These are phyloP conservation scores for Epizoanthus fatuus DNA, from an alignment of 92 coral and sea anemone species.

Conservation along the genomic window DNA sequence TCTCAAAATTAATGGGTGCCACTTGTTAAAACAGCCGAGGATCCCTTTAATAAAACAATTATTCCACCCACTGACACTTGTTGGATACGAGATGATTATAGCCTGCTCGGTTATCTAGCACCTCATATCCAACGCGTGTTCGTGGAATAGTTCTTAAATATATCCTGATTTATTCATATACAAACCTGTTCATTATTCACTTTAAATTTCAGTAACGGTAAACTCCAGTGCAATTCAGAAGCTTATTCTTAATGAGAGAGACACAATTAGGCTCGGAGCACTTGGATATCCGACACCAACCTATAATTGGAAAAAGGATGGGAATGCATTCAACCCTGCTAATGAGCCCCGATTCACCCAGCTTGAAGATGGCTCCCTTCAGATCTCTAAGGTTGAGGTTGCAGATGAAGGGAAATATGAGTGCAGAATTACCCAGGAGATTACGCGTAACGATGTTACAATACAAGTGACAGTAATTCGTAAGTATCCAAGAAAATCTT, in stretches of 20 bases:
- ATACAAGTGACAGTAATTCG: conserved; percentile 24
- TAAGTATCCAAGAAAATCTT: conserved; percentile 1
- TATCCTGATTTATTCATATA: no score
- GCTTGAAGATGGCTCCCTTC: conserved; percentile 28
- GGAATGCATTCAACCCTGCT: not conserved
- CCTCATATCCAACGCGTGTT: no score
- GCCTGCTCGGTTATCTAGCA: no score
- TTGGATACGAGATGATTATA: no score
- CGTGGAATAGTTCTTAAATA: no score
- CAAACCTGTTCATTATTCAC: no score
- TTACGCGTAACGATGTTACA: not conserved
- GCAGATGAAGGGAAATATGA: conserved; percentile 40
- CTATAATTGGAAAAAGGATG: conserved; percentile 31
- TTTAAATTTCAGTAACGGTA: not conserved
- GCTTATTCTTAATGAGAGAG: conserved; percentile 14
- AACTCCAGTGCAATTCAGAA: not conserved
- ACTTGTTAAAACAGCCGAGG: no score
- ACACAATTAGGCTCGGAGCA: not conserved
- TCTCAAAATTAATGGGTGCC: no score
- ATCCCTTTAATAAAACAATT: no score
- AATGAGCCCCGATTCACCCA: not conserved
- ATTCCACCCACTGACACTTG: no score
- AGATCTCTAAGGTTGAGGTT: conserved; percentile 14
- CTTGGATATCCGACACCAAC: conserved; percentile 30
- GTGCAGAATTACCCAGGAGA: conserved; percentile 12